Evolutionary conservation across 2,888 invertebrate genomes (phyloP), one percentile per base, ranked within the genome.

Genomic region (Didymodactylos carnosus): DNA sequence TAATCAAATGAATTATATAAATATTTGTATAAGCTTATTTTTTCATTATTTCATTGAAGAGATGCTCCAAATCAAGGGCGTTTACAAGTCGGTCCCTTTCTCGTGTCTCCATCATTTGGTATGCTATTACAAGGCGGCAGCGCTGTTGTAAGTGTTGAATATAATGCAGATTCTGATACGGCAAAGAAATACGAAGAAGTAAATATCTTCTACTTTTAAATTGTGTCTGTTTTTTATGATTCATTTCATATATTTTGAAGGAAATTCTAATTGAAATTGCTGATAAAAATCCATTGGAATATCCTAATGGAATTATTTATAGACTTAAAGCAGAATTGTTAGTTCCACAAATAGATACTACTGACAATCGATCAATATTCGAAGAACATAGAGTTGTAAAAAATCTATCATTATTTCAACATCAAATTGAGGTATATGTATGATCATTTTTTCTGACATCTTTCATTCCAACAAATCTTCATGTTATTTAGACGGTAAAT

Each of bases 341-440:
- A 76, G 78, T 81, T 16, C 83, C 74, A 69, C 35, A 46, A 69
- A 82, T 84, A 77, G 80, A 80, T 76, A 78, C 79, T 2, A 80
- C 80, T 51, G 80, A 82, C 71, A 29, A 35, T 27, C 19, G 29
- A 62, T 76, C 80, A 27, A 82, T 84, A 73, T 84, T 84, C 78
- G 84, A 84, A 77, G 84, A 84, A 78, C 84, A 84, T 76, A 78
- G 81, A 70, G 78, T 83, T 72, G 72, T 75, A n/a, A 49, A 49
- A 35, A 72, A 51, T 35, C 29, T 62, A 19, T 27, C 53, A 3
- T 62, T 35, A 35, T 62, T 62, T 62, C 25, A 62, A 35, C 29
- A 62, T 35, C 13, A 35, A 35, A 35, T 35, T 35, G 53, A 62
- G 29, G 53, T 62, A 62, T 8, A 27, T 62, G 10, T 16, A 62